Percentiles rank a stretch among this genome's conserved stretches.
Conservation (phyloP, 2,888 invertebrate genomes). For the Mythimna pallens region DNA sequence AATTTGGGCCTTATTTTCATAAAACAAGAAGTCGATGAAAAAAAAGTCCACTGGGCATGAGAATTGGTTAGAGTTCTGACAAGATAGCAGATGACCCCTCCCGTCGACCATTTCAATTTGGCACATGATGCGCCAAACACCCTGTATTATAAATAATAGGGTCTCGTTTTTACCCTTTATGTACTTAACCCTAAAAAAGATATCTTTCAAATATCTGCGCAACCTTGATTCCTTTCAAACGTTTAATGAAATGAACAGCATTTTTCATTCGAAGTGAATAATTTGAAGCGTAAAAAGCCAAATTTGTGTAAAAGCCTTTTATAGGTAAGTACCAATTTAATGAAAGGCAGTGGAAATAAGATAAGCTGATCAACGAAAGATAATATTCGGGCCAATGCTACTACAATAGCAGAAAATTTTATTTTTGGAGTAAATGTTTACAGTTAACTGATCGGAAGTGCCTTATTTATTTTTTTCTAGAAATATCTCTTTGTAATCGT, state of each 20-base stretch:
- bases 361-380: conserved; percentile 3
- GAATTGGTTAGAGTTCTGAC: too few relatives aligned
- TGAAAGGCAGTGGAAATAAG: conserved; percentile 16
- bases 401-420: not conserved
- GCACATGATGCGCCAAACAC: too few relatives aligned
- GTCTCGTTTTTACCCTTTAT: too few relatives aligned
- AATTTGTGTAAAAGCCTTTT: conserved; percentile 20
- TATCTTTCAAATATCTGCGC: not conserved
- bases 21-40: too few relatives aligned
- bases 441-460: not conserved
- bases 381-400: conserved; percentile 10
- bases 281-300: conserved; percentile 18
- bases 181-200: not conserved
- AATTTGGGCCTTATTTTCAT: too few relatives aligned
- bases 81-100: too few relatives aligned
- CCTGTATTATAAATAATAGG: too few relatives aligned
- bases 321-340: conserved; percentile 13
- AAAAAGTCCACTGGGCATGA: too few relatives aligned
- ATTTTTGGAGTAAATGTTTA: not conserved
- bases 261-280: conserved; percentile 25
- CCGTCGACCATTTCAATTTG: too few relatives aligned
- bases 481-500: too few relatives aligned
- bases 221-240: conserved; percentile 4
- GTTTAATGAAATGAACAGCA: conserved; percentile 21
- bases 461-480: not conserved